Base-by-base conservation (phyloP, 2,113 vertebrate genomes). In the Ophiodon elongatus region DNA sequence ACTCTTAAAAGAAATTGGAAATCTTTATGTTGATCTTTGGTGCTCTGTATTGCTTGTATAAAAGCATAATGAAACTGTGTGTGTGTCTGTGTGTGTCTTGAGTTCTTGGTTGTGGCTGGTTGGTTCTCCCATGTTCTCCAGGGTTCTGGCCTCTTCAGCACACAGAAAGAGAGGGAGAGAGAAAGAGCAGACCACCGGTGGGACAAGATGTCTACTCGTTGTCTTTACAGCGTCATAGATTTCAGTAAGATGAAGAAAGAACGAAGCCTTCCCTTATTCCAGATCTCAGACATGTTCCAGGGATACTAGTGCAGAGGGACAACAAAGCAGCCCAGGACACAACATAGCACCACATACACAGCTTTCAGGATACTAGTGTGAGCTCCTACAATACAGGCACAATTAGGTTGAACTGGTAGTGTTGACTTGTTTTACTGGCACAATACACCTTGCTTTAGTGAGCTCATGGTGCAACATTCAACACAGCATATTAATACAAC, bases 1-100 rank as follows among this genome's bases (percentile, higher is more conserved):
- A 25, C 17, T 76, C 60, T 67, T 23, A 33, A 52, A 84, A 52
- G 75, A 69, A 84, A 81, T 79, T 35, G 66, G 70, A 87, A 86
- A 85, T 89, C 79, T 77, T 85, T 88, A 75, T 75, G 77, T 89
- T 83, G 86, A 79, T 79, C 59, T 72, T 25, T n/a, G 66, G 47
- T 50, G 25, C 37, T 76, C 52, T 52, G 56, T 39, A 63, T 73
- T 62, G 67, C 59, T 80, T 17, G 13, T 82, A 67, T 41, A 64
- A 79, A 54, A 74, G 71, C 25, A 43, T 73, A 86, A 76, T 74
- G 33, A 67, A 71, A 52, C 10, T 0, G 4, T 29, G 47, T 80
- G 35, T 73, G 23, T 74, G 63, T 74, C 10, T 33, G 52, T 25
- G 19, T 47, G 27, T 2, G 64, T 66, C 37, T 66, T 37, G 6